A percentile compares a stretch with the other conserved stretches of the same genome.
Evolutionary conservation across 1,140 invertebrate species (phyloP).

Genomic region (Macrosteles quadrilineatus): DNA sequence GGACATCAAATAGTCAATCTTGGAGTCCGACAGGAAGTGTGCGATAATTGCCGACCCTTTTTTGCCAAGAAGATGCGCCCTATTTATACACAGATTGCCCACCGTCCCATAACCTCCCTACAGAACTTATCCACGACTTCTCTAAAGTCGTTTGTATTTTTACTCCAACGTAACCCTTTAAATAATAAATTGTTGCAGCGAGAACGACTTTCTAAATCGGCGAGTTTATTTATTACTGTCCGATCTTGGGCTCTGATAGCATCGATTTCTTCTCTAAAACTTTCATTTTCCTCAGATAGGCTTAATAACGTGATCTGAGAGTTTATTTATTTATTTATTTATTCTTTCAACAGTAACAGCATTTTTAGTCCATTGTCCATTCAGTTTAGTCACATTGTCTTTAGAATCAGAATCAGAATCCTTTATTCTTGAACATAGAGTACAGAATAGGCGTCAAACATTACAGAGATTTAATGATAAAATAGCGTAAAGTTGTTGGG

Average conservation of each 20-base stretch:
- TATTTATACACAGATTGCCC: not conserved
- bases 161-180: not conserved
- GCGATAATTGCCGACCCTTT: not conserved
- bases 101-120: not conserved
- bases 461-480: too few relatives aligned
- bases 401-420: too few relatives aligned
- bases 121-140: not conserved
- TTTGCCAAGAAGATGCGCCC: too few relatives aligned
- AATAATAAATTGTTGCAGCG: not conserved
- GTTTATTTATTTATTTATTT: too few relatives aligned
- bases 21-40: not conserved
- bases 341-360: too few relatives aligned
- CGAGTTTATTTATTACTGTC: not conserved
- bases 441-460: too few relatives aligned
- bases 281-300: not conserved
- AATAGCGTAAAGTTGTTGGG: too few relatives aligned
- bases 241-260: not conserved
- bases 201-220: not conserved
- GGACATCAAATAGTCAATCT: not conserved
- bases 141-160: not conserved
- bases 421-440: too few relatives aligned
- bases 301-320: not conserved
- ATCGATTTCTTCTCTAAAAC: not conserved
- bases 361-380: too few relatives aligned
- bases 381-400: too few relatives aligned